Conservation (phyloP, 2,888 invertebrate genomes). For the Polietes domitor region DNA sequence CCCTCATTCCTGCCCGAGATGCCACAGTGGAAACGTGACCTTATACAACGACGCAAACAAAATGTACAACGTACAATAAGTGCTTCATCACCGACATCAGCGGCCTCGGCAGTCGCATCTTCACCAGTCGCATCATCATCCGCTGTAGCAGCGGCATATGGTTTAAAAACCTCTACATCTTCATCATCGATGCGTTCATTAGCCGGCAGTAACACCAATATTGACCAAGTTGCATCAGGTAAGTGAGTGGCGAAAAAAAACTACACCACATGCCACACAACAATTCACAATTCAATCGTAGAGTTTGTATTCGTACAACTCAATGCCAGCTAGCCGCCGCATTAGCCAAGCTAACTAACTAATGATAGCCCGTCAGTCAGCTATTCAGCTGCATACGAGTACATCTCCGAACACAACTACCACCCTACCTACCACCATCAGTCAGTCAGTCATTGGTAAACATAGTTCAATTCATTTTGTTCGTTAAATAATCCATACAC, state of each 20-base stretch:
- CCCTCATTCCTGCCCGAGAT: slow-evolving; percentile 79
- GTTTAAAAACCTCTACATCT: slow-evolving; percentile 63
- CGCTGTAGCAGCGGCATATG: slow-evolving; percentile 44
- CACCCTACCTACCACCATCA: slow-evolving; percentile 29
- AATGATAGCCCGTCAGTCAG: background rate
- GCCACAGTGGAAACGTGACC: slow-evolving; percentile 92
- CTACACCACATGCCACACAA: slow-evolving; percentile 37
- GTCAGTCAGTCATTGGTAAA: too few relatives aligned
- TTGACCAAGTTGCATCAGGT: slow-evolving; percentile 66
- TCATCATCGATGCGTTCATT: slow-evolving; percentile 65
- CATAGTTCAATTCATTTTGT: slow-evolving; percentile 61
- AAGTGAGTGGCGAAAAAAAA: slow-evolving; percentile 58
- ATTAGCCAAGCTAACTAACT: background rate
- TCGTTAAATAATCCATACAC: slow-evolving; percentile 54
- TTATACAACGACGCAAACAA: slow-evolving; percentile 86
- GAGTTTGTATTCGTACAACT: background rate
- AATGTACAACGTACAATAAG: slow-evolving; percentile 78
- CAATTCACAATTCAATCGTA: background rate
- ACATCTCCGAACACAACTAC: background rate
- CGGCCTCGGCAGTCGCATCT: slow-evolving; percentile 53
- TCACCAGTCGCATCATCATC: slow-evolving; percentile 69
- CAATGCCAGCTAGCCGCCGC: too few relatives aligned
- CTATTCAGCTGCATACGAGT: background rate
- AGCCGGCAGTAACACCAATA: slow-evolving; percentile 63
- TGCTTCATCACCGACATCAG: slow-evolving; percentile 63